phyloP scores from a whole-genome alignment of 2,888 invertebrate species.

The Macropis europaea region DNA sequence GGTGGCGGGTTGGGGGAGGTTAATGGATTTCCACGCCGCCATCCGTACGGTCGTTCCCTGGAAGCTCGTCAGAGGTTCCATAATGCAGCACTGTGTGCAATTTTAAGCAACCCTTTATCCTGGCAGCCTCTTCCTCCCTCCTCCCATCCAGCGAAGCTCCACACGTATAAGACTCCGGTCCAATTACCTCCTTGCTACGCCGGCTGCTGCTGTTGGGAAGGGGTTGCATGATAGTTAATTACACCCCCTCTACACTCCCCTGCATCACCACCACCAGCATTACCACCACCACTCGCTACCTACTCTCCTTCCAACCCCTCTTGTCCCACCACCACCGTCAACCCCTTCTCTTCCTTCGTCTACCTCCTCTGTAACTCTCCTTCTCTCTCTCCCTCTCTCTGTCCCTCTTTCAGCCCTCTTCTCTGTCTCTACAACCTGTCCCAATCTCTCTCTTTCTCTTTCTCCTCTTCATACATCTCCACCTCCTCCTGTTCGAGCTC shows the following conservation, averaged over 20 bases:
- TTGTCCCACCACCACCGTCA: slow-evolving; percentile 28
- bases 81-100: slow-evolving; percentile 78
- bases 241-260: slow-evolving; percentile 74
- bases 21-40: slow-evolving; percentile 77
- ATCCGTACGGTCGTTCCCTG: slow-evolving; percentile 72
- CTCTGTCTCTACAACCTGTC: slow-evolving; percentile 26
- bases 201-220: slow-evolving; percentile 75
- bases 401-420: slow-evolving; percentile 5
- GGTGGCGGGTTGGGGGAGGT: slow-evolving; percentile 60
- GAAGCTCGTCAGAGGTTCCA: slow-evolving; percentile 77
- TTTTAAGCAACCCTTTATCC: slow-evolving; percentile 79
- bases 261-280: slow-evolving; percentile 64
- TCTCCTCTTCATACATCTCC: slow-evolving; percentile 38
- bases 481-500: slow-evolving; percentile 29
- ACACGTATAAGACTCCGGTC: slow-evolving; percentile 78
- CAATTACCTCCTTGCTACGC: slow-evolving; percentile 79
- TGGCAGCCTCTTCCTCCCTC: slow-evolving; percentile 64
- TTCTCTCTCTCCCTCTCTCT: slow-evolving; percentile 12
- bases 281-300: slow-evolving; percentile 56
- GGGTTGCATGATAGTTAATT: slow-evolving; percentile 79
- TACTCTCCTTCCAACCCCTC: slow-evolving; percentile 48
- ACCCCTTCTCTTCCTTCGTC: slow-evolving; percentile 29
- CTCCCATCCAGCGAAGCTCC: slow-evolving; percentile 65
- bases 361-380: slow-evolving; percentile 37
- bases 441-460: slow-evolving; percentile 21